These are phyloP conservation scores for Tenthredo mesomela DNA, from an alignment of 2,888 invertebrate species.

Conservation along the genomic window DNA sequence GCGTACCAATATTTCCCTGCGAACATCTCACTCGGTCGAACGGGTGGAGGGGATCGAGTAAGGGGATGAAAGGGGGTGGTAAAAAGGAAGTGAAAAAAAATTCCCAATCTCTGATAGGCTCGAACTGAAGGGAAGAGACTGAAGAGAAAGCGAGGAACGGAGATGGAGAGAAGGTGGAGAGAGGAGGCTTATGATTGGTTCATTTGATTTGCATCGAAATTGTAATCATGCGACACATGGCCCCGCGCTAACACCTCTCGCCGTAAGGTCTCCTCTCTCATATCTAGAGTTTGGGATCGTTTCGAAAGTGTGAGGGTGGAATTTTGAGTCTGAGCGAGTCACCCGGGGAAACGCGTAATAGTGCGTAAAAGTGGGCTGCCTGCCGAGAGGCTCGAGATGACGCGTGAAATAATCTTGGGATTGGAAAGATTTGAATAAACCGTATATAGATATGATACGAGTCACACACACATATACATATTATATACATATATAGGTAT, in stretches of 20 bases:
- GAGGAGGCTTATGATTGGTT: slow-evolving; percentile 64
- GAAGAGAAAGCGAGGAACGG: slow-evolving; percentile 25
- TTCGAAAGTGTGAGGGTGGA: slow-evolving; percentile 48
- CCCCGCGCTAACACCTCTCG: slow-evolving; percentile 57
- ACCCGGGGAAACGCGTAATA: slow-evolving; percentile 49
- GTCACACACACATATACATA: background rate
- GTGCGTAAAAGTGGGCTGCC: slow-evolving; percentile 53
- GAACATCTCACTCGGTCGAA: slow-evolving; percentile 51
- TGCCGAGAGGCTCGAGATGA: slow-evolving; percentile 50
- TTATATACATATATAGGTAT: background rate
- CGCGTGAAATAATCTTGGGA: slow-evolving; percentile 55
- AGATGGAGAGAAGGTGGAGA: background rate
- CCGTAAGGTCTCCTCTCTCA: slow-evolving; percentile 40
- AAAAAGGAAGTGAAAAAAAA: slow-evolving; percentile 35
- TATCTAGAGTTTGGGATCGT: slow-evolving; percentile 46
- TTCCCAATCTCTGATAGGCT: slow-evolving; percentile 49
- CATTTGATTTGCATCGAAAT: slow-evolving; percentile 67
- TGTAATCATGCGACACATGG: slow-evolving; percentile 67
- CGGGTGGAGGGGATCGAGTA: background rate
- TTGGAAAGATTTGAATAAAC: slow-evolving; percentile 56
- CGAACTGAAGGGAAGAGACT: background rate
- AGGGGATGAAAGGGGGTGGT: background rate
- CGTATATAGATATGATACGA: slow-evolving; percentile 39
- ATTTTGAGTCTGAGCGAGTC: slow-evolving; percentile 47
- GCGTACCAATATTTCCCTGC: slow-evolving; percentile 52